These are phyloP conservation scores for Siniperca chuatsi DNA, from an alignment of 2,113 vertebrate species.

Conservation along the genomic window DNA sequence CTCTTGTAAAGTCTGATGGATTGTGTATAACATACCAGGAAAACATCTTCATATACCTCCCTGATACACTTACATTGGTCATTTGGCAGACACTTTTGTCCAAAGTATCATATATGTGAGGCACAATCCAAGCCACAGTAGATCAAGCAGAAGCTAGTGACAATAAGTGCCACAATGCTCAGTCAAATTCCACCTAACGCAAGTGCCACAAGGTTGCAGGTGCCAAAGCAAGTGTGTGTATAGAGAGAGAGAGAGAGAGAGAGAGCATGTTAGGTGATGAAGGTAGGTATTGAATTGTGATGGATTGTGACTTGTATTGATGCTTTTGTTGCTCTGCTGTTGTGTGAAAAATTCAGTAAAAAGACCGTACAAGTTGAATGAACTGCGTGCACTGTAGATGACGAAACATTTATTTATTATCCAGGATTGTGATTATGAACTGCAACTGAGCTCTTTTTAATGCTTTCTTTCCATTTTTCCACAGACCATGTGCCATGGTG, in stretches of 20 bases:
- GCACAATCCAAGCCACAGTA: background rate
- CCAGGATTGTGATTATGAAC: background rate
- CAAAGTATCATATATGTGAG: too few species aligned
- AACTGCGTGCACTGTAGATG: background rate
- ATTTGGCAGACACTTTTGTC: background rate
- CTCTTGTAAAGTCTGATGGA: background rate
- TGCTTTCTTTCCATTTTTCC: background rate
- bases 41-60: background rate
- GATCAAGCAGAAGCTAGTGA: background rate
- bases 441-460: background rate
- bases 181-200: background rate
- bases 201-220: background rate
- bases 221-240: background rate
- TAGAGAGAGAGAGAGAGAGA: background rate
- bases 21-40: background rate
- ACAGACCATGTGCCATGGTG: conserved; percentile 97
- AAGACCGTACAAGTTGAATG: background rate
- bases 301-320: conserved; percentile 3
- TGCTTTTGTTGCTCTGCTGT: background rate
- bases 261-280: background rate
- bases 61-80: background rate
- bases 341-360: background rate
- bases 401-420: background rate
- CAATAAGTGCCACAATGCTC: background rate
- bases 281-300: background rate